Conservation (phyloP, 2,113 vertebrate species). For the Barbus barbus region DNA sequence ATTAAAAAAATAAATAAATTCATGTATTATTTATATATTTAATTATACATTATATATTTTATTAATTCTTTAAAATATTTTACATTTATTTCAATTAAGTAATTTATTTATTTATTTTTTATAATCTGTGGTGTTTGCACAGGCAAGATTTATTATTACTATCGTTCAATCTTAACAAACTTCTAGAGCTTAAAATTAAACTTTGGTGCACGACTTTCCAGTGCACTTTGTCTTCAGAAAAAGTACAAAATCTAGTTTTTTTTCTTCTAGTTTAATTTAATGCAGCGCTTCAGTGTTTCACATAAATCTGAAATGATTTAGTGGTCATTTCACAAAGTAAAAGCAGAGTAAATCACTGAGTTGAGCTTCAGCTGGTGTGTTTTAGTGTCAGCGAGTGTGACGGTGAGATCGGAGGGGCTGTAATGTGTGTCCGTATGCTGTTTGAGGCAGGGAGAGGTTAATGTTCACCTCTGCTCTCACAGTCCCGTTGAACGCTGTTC, state of each 20-base stretch:
- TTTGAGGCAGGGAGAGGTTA: too few species aligned
- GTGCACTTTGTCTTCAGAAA: neutral
- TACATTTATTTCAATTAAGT: too few species aligned
- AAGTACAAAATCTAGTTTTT: neutral
- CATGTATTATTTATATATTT: too few species aligned
- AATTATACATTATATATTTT: too few species aligned
- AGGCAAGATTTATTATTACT: too few species aligned
- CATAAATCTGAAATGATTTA: constrained; percentile 12
- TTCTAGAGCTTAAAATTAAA: neutral
- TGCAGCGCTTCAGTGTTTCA: neutral
- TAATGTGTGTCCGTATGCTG: constrained; percentile 38
- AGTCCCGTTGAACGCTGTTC: neutral
- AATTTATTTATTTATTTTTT: too few species aligned
- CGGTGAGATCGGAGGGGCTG: constrained; percentile 52
- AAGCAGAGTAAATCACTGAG: too few species aligned
- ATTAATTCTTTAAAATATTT: too few species aligned
- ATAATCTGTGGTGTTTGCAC: too few species aligned
- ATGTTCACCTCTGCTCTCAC: too few species aligned
- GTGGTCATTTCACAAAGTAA: too few species aligned
- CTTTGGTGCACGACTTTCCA: neutral
- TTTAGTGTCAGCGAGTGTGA: constrained; percentile 59
- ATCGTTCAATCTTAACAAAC: neutral
- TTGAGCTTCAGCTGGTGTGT: constrained; percentile 55
- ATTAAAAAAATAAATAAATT: too few species aligned
- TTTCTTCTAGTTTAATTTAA: neutral